A percentile compares a stretch with the other conserved stretches of the same genome.
Evolutionary conservation across 2,113 vertebrate species (phyloP).

Genomic region (Amblyornis subalaris): DNA sequence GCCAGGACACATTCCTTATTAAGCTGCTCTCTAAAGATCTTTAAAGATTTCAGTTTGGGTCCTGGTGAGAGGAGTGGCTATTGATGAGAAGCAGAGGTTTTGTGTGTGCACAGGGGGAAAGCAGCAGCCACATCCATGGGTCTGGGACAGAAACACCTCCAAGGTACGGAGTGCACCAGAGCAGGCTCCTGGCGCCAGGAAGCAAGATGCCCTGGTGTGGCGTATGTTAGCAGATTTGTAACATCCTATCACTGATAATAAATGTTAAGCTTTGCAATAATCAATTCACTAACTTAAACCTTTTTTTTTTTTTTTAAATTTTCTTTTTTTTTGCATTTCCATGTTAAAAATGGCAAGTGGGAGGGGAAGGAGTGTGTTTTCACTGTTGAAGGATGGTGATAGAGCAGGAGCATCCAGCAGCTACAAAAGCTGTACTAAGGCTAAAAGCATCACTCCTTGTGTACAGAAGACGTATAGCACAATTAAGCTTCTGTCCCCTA

Average conservation of each 20-base stretch:
- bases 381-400: not conserved
- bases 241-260: not conserved
- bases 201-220: not conserved
- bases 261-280: not conserved
- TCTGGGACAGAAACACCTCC: not conserved
- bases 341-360: rapidly evolving
- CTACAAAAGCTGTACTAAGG: not conserved
- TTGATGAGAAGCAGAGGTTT: not conserved
- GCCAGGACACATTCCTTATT: not conserved
- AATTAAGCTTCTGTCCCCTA: not conserved
- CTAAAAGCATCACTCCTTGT: not conserved
- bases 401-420: not conserved
- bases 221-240: not conserved
- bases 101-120: not conserved
- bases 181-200: not conserved
- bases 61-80: not conserved
- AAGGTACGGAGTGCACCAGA: not conserved
- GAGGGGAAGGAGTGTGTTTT: not conserved
- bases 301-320: not conserved
- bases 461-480: not conserved
- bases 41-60: not conserved
- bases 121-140: not conserved
- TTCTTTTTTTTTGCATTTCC: not conserved
- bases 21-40: not conserved
- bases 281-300: not conserved